Evolutionary conservation across 2,113 vertebrate species (phyloP).

Genomic region (Chamaetylas fuelleborni): DNA sequence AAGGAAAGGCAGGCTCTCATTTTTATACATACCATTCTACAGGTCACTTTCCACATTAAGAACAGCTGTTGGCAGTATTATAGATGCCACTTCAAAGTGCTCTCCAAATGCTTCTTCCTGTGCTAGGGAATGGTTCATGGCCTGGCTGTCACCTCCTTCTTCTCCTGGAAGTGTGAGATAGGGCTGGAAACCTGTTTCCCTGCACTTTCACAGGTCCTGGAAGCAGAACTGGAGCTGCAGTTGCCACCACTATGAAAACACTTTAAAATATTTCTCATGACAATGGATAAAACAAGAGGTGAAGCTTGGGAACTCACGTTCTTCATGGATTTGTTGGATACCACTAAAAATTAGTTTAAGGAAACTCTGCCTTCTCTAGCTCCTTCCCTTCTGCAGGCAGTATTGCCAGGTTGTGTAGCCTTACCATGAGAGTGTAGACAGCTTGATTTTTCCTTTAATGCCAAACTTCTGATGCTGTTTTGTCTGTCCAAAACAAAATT

Average conservation of each 20-base stretch:
- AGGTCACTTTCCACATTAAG: background rate
- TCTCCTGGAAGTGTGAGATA: background rate
- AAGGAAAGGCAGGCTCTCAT: background rate
- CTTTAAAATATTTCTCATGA: background rate
- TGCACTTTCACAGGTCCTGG: background rate
- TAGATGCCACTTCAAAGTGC: background rate
- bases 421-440: background rate
- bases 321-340: background rate
- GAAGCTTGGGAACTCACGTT: background rate
- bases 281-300: background rate
- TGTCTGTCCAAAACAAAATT: background rate
- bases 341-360: background rate
- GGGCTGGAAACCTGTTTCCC: background rate
- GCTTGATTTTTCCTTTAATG: background rate
- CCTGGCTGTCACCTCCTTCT: background rate
- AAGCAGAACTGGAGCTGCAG: background rate
- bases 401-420: background rate
- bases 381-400: background rate
- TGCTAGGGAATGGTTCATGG: background rate
- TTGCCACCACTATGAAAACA: background rate
- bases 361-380: background rate
- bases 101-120: background rate
- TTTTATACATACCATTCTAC: background rate
- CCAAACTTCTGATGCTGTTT: background rate
- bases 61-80: background rate